Conservation (phyloP, 2,797 vertebrate genomes). For the Anabacerthia variegaticeps region DNA sequence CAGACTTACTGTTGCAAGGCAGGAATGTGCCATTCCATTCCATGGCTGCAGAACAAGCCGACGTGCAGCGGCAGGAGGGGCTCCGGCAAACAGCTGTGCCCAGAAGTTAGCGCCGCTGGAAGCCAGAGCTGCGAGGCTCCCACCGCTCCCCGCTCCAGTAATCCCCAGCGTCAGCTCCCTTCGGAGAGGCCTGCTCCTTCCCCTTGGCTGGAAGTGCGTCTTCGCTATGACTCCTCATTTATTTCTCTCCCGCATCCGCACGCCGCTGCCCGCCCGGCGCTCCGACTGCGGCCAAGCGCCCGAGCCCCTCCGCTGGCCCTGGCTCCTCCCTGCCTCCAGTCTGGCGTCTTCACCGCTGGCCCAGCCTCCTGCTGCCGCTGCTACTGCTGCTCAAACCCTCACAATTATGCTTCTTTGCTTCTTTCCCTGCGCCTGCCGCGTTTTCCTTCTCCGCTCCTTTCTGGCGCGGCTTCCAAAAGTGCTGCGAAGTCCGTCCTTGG, state of each 20-base stretch:
- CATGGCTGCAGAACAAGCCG: constrained; percentile 8
- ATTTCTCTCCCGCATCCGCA: not conserved
- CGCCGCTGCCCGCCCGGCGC: not conserved
- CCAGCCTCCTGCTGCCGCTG: not conserved
- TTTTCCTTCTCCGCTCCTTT: not conserved
- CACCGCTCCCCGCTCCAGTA: not conserved
- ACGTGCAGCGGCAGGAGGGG: not conserved
- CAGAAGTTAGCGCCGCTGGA: not conserved
- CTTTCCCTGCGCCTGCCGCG: not conserved
- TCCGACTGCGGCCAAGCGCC: not conserved
- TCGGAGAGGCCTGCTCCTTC: not conserved
- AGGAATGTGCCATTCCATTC: constrained; percentile 55
- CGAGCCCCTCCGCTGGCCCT: not conserved
- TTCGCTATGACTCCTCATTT: not conserved
- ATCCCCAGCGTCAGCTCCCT: not conserved
- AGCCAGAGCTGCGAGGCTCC: not conserved
- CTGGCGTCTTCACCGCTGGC: constrained; percentile 33
- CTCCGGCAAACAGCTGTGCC: not conserved
- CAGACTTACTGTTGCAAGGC: constrained; percentile 58
- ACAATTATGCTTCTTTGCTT: not conserved
- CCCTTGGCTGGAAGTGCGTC: not conserved
- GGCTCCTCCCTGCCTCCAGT: constrained; percentile 45
- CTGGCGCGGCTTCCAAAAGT: not conserved
- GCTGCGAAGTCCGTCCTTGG: not conserved
- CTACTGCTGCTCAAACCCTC: not conserved